Conservation (phyloP, 2,888 invertebrate genomes). For the Amphipyra tragopoginis region DNA sequence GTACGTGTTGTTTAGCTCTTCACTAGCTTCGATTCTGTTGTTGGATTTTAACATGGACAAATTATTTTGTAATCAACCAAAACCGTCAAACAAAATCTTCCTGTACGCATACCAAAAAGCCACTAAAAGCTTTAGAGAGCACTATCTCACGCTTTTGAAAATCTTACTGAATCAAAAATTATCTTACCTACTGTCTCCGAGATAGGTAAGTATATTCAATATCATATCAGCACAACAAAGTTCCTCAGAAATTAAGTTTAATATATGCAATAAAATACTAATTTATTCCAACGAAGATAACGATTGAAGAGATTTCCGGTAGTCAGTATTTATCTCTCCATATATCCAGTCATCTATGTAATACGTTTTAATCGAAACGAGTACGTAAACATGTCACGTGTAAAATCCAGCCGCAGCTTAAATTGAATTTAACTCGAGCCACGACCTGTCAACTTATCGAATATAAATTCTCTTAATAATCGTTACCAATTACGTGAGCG, state of each 20-base stretch:
- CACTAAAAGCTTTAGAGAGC: no score
- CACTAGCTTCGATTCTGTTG: constrained; percentile 5
- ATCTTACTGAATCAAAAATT: no score
- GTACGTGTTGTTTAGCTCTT: constrained; percentile 6
- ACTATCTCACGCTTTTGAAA: no score
- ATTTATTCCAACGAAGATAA: constrained; percentile 32
- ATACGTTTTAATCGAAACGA: constrained; percentile 64
- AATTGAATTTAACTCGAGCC: constrained; percentile 79
- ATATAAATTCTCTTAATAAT: constrained; percentile 87
- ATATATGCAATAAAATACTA: constrained; percentile 7
- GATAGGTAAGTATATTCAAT: background rate
- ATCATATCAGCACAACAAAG: background rate
- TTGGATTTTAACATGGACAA: background rate
- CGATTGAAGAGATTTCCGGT: constrained; percentile 46
- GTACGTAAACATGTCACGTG: constrained; percentile 77
- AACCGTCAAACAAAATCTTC: no score
- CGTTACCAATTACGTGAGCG: constrained; percentile 85
- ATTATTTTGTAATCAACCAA: no score
- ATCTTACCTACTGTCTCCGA: no score
- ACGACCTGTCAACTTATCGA: constrained; percentile 83
- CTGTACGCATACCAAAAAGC: no score
- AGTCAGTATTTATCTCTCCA: constrained; percentile 43
- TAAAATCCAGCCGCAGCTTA: constrained; percentile 73
- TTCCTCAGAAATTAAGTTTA: no score
- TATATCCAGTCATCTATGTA: constrained; percentile 51